Percentiles rank a stretch among this genome's conserved stretches.
phyloP scores from a whole-genome alignment of 2,888 invertebrate species.

The Chalcosyrphus nemorum region DNA sequence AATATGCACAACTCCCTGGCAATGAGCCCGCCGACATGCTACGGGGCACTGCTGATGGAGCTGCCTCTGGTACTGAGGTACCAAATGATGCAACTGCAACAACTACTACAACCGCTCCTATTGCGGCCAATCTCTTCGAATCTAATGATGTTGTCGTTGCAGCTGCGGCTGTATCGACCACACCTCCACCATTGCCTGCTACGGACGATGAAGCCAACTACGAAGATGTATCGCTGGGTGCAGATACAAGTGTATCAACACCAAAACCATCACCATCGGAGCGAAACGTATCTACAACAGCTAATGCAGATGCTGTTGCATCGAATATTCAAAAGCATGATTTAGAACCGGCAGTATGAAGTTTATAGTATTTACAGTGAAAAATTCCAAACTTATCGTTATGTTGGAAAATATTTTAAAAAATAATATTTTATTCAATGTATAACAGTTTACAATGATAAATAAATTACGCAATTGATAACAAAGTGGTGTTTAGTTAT shows the following conservation, averaged over 20 bases:
- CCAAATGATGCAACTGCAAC: constrained; percentile 53
- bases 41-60: constrained; percentile 64
- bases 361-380: constrained; percentile 40
- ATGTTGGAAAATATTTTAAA: constrained; percentile 58
- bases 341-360: constrained; percentile 47
- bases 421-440: constrained; percentile 63
- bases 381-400: constrained; percentile 50
- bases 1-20: constrained; percentile 66
- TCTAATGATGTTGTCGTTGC: constrained; percentile 58
- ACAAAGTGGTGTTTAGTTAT: not conserved
- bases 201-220: constrained; percentile 59
- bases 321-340: constrained; percentile 51
- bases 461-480: constrained; percentile 53
- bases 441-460: constrained; percentile 60
- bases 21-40: constrained; percentile 65
- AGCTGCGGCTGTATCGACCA: constrained; percentile 55
- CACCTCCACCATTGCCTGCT: constrained; percentile 64
- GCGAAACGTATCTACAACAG: constrained; percentile 21
- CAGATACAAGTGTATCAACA: constrained; percentile 45
- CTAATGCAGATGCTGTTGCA: constrained; percentile 2
- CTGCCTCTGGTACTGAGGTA: constrained; percentile 58
- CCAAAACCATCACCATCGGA: constrained; percentile 52
- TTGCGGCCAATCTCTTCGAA: constrained; percentile 62
- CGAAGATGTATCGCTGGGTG: constrained; percentile 58
- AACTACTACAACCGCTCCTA: not conserved